Base-by-base conservation (phyloP, 64 coral and sea anemone species). In the Montipora efflorescens region DNA sequence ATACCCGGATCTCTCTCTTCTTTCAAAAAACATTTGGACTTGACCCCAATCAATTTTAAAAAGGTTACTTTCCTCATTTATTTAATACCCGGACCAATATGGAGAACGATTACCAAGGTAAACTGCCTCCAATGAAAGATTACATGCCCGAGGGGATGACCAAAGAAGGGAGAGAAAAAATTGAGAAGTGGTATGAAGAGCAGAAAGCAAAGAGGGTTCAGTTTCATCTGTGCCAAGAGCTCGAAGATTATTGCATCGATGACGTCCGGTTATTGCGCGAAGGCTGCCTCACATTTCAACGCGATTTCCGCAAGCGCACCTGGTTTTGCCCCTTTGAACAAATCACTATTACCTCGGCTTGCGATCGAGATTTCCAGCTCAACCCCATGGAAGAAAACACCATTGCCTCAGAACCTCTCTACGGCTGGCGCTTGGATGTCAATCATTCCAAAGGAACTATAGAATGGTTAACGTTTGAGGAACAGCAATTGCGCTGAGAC, bases 271-370 rank as follows among this genome's bases (percentile, higher is more conserved):
- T 93, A 11, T 12, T 87, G 19, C 74, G 83, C 7, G 59, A 46
- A 10, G 79, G 90, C 4, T 92, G 80, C 5, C 68, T 47, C 11
- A 51, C 14, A 1, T 93, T 93, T 36, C 48, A 79, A 48, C 6
- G 55, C 2, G 58, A 87, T 6, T 87, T 93, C 14, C 67, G 67
- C 4, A 59, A 21, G 3, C 57, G 74, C 1, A 12, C 79, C 67
- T 1, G 87, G 51, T 0, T n/a, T 90, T 13, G 25, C 25, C 25
- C 25, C 25, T 25, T 25, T 25, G 25, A 25, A 25, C 25, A 25
- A 25, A 25, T 25, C 0, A 94, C 92, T 0, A 94, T 94, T 10
- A 86, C 92, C 12, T 89, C 86, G 7, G 87, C 78, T 2, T 89
- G 86, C 10, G 89, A 94, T 50, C 43, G 68, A 13, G 92, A 89